These are phyloP conservation scores for Timema podura DNA, from an alignment of 2,888 invertebrate species.

Conservation along the genomic window DNA sequence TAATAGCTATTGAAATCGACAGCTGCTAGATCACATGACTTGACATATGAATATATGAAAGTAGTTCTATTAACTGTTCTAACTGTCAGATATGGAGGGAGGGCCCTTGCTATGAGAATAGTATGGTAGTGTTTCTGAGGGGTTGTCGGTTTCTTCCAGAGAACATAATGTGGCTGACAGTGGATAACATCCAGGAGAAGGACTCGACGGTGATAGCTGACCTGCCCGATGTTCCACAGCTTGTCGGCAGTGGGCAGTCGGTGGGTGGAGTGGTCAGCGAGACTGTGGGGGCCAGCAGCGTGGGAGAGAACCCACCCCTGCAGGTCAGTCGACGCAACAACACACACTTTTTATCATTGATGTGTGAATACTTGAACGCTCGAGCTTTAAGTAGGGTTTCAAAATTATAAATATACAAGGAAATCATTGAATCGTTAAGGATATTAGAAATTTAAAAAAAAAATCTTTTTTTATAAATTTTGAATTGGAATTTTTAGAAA, in stretches of 20 bases:
- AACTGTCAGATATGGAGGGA: neutral
- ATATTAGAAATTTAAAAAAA: too few relatives aligned
- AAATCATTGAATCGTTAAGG: too few relatives aligned
- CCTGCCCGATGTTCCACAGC: conserved; percentile 78
- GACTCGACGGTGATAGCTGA: conserved; percentile 70
- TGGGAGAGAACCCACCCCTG: conserved; percentile 53
- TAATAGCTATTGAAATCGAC: too few relatives aligned
- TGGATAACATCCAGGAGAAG: conserved; percentile 81
- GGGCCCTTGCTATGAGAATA: too few relatives aligned
- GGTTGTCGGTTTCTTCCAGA: conserved; percentile 50
- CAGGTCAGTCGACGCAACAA: conserved; percentile 34
- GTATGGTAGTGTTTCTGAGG: neutral
- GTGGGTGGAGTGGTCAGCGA: conserved; percentile 95
- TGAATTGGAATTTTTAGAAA: too few relatives aligned
- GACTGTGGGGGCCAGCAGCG: conserved; percentile 72
- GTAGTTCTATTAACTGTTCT: too few relatives aligned
- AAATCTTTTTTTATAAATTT: too few relatives aligned
- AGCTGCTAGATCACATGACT: neutral
- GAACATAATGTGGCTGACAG: conserved; percentile 94
- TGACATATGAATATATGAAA: neutral
- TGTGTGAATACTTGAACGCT: neutral
- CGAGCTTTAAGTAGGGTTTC: neutral
- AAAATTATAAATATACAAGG: neutral
- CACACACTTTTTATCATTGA: conserved; percentile 8
- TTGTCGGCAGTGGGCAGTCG: conserved; percentile 91